Evolutionary conservation across 2,888 invertebrate genomes (phyloP), one percentile per base, ranked within the genome.

Genomic region (Rhogogaster chlorosoma): DNA sequence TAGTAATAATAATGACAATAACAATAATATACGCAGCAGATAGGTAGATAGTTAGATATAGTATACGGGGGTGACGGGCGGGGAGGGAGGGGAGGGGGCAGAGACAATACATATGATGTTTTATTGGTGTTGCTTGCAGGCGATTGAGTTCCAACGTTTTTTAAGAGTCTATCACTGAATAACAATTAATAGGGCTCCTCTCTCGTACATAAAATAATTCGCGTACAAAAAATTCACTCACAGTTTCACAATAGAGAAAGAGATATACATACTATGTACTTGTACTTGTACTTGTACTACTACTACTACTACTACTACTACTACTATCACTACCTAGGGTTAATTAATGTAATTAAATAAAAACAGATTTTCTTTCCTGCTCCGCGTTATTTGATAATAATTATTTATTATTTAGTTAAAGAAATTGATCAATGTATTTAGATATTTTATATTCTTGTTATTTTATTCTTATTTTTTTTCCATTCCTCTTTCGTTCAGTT

Each of bases 401-500:
- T 22, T 71, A 29, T 38, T 6, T 71, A n/a, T 36, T 36, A 5
- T 36, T 71, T 2, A 26, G n/a, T 42, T 26, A 71, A 71, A 71
- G 10, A 71, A 71, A 71, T 70, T 70, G n/a, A 36, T 38, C 18
- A 36, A 71, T 71, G 18, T 38, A 38, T 36, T 32, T 22, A 22
- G 45, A 22, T 15, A 9, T 45, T 45, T 42, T 45, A 22, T 70
- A 53, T 26, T 26, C 18, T 77, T 67, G 7, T 84, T 36, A 22
- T 83, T 83, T 75, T 61, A 85, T 71, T 29, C 73, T 77, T 18
- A 45, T 61, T 49, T 80, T 83, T 87, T 86, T 82, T 67, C 32
- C n/a, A n/a, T n/a, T 36, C 36, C 32, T 12, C 3, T 26, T 64
- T 15, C 12, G 4, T 22, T 12, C 12, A 0, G 9, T 64, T 64